Base-by-base conservation (phyloP, 2,113 vertebrate genomes). In the Sus scrofa region DNA sequence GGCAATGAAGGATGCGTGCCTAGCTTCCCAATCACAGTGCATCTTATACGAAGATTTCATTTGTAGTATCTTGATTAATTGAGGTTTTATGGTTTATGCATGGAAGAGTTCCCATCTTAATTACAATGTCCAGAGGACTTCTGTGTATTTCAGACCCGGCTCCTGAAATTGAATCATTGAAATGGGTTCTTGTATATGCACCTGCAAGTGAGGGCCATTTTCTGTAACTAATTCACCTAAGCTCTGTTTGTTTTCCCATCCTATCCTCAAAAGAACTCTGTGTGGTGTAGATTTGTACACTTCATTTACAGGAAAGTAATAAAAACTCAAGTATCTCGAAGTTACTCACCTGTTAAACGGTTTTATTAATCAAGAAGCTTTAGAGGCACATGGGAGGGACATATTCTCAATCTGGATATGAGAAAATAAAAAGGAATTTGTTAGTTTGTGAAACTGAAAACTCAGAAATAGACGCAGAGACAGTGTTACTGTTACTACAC, bases 361-460 rank as follows among this genome's bases (percentile, higher is more conserved):
- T 70, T 89, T 92, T 81, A 89, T 79, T 84, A 79, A 73, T 73
- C 71, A 89, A 74, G 77, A 65, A 78, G 50, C 26, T 73, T 88
- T 89, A 73, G 70, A 60, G 58, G 52, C 60, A 96, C 67, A 52
- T 62, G 20, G 26, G 9, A 2, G 2, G 1, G 3, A 15, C 26
- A 52, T 27, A 32, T 19, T 1, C 16, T 70, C 58, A 86, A 32
- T 27, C 32, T 65, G 34, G 44, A 58, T 70, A n/a, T 44, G 58
- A 86, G 24, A 86, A 74, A 86, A 74, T 67, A 58, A 88, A 88
- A 63, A 75, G 30, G n/a, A 78, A 63, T 34, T 15, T 62, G 67
- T 26, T 30, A 37, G 24, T 50, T 71, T 58, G 9, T 52, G 27
- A 67, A 95, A 58, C 19, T 60, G 84, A 32, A 56, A 73, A 3